Evolutionary conservation across 2,888 invertebrate species (phyloP).

Genomic region (Laothoe populi): DNA sequence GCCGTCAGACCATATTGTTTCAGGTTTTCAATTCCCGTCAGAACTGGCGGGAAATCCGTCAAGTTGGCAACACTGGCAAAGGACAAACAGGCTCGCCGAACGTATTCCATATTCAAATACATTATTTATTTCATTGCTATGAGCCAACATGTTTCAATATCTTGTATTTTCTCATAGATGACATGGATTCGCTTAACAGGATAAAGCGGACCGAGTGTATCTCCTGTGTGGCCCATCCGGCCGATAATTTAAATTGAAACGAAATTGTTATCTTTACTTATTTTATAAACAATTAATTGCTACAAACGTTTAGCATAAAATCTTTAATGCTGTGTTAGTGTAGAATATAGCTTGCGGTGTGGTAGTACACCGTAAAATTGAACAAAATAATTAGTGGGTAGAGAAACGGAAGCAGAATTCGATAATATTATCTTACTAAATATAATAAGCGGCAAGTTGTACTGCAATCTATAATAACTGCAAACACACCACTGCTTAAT

Average conservation of each 20-base stretch:
- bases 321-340: slow-evolving; percentile 12
- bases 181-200: slow-evolving; percentile 42
- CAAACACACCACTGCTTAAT: neutral
- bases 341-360: slow-evolving; percentile 1
- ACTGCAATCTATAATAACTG: neutral
- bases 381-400: slow-evolving; percentile 17
- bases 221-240: slow-evolving; percentile 36
- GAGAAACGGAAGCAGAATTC: neutral
- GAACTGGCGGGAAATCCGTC: no score
- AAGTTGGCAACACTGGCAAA: no score
- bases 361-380: slow-evolving; percentile 3
- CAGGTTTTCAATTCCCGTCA: no score
- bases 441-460: neutral
- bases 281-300: slow-evolving; percentile 27
- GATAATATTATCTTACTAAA: slow-evolving; percentile 2
- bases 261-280: slow-evolving; percentile 29
- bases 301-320: slow-evolving; percentile 17
- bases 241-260: slow-evolving; percentile 28
- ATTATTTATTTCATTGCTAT: slow-evolving; percentile 41
- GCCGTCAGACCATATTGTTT: no score
- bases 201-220: slow-evolving; percentile 31
- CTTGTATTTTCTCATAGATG: slow-evolving; percentile 35
- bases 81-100: slow-evolving; percentile 34
- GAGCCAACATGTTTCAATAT: slow-evolving; percentile 34
- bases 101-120: slow-evolving; percentile 42